Percentiles rank a stretch among this genome's conserved stretches.
These are phyloP conservation scores for Fistularia tabacaria DNA, from an alignment of 2,797 vertebrate genomes.

Conservation along the genomic window DNA sequence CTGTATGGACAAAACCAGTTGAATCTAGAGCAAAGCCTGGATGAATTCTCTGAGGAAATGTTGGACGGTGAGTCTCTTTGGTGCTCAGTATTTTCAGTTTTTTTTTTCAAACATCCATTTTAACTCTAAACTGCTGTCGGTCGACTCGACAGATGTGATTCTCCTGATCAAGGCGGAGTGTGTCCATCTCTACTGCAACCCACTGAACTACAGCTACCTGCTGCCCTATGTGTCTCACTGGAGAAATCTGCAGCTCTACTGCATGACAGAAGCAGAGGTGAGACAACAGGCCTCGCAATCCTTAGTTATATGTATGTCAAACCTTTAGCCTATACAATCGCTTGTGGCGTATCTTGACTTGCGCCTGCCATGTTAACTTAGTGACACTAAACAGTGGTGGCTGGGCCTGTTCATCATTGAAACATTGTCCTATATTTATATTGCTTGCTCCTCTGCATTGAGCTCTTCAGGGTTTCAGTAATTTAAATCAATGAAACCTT, in stretches of 20 bases:
- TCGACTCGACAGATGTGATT: slow-evolving; percentile 83
- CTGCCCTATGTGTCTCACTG: slow-evolving; percentile 90
- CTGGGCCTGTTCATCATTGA: too few species aligned
- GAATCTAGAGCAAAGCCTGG: slow-evolving; percentile 75
- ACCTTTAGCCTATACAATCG: too few species aligned
- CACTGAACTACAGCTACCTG: slow-evolving; percentile 89
- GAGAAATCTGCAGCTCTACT: slow-evolving; percentile 96
- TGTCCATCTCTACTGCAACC: slow-evolving; percentile 97
- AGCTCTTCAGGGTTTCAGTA: too few species aligned
- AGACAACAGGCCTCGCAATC: neutral
- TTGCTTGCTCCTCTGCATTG: too few species aligned
- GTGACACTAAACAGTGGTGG: too few species aligned
- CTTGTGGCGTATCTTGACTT: too few species aligned
- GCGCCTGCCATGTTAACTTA: too few species aligned
- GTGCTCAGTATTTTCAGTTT: neutral
- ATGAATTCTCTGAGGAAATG: slow-evolving; percentile 92
- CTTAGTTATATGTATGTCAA: neutral
- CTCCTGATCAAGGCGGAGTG: slow-evolving; percentile 90
- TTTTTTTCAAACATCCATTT: neutral
- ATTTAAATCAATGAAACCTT: too few species aligned
- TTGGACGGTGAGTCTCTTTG: slow-evolving; percentile 83
- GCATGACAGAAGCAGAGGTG: slow-evolving; percentile 92
- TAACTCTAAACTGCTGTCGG: neutral
- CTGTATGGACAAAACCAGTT: slow-evolving; percentile 83
- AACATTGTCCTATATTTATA: too few species aligned